Base-by-base conservation (phyloP, 2,113 vertebrate genomes). In the Oreocharis arfaki region DNA sequence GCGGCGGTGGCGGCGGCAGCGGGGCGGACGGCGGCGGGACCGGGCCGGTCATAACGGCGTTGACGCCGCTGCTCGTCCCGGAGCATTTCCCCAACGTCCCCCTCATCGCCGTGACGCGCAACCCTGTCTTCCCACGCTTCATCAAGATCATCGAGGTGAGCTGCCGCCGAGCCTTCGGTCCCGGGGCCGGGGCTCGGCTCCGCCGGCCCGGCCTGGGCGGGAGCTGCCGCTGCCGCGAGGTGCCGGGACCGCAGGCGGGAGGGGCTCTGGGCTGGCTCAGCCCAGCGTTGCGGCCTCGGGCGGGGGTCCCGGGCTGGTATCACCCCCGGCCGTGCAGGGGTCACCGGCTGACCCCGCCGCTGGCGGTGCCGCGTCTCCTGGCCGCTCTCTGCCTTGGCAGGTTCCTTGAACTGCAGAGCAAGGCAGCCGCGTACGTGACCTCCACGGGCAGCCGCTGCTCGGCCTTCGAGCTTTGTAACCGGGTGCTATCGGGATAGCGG, bases 131-230 rank as follows among this genome's bases (percentile, higher is more conserved):
- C 81, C 99, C 99, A 16, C 98, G 99, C 10, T 99, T 99, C 97
- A 99, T 99, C 96, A 99, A 99, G 97, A 99, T 99, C 67, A 98
- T 99, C 44, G 99, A 99, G 99, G 99, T 99, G 97, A 98, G 95
- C 37, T 59, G 52, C 16, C 13, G 23, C 69, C n/a, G 16, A 12
- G 26, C 32, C 41, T 44, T 49, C 16, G 33, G 39, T 46, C 32
- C 30, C 30, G 24, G 44, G 11, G 22, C 42, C 27, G 26, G 41
- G 28, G 42, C 35, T 50, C 11, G 16, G 53, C 37, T 35, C 26
- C 26, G 24, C 65, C 35, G 37, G 30, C 19, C 37, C 39, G 21
- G 46, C 37, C 46, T 30, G 46, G 16, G 46, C 21, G 12, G 39
- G 28, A 39, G 52, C 77, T 37, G 23, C 22, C 15, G 15, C 67